These are phyloP conservation scores for Prolemur simus DNA, from an alignment of 2,113 vertebrate genomes.

Conservation along the genomic window DNA sequence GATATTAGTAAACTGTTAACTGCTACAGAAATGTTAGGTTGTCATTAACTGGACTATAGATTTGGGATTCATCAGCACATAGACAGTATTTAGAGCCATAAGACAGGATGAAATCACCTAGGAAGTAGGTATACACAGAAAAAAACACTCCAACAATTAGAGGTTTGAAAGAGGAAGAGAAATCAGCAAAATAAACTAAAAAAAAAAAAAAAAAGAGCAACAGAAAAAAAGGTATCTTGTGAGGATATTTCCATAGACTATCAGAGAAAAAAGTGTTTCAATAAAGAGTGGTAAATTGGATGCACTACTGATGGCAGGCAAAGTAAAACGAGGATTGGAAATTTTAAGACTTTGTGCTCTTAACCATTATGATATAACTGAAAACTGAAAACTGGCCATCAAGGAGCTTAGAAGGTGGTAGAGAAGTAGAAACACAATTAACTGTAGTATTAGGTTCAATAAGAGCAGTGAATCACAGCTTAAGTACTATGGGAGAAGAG, in stretches of 20 bases:
- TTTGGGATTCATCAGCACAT: not conserved
- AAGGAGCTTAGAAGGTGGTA: not conserved
- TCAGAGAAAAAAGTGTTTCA: not conserved
- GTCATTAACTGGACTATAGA: not conserved
- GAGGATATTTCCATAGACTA: not conserved
- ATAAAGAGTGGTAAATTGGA: not conserved
- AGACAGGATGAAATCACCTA: not conserved
- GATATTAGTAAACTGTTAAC: not conserved
- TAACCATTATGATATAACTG: not conserved
- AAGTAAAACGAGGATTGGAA: not conserved
- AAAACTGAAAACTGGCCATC: not conserved
- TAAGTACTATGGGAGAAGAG: not conserved
- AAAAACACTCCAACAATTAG: not conserved
- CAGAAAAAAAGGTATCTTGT: not conserved
- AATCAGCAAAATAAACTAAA: not conserved
- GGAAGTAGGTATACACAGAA: not conserved
- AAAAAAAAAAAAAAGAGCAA: not conserved
- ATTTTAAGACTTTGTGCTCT: constrained; percentile 13
- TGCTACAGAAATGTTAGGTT: not conserved
- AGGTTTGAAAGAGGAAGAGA: not conserved
- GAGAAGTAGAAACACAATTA: not conserved
- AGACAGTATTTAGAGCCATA: not conserved
- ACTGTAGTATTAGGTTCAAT: not conserved
- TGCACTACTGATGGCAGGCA: not conserved
- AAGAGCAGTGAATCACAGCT: not conserved